Conservation (phyloP, 2,797 vertebrate species). For the Myotis pilosus region DNA sequence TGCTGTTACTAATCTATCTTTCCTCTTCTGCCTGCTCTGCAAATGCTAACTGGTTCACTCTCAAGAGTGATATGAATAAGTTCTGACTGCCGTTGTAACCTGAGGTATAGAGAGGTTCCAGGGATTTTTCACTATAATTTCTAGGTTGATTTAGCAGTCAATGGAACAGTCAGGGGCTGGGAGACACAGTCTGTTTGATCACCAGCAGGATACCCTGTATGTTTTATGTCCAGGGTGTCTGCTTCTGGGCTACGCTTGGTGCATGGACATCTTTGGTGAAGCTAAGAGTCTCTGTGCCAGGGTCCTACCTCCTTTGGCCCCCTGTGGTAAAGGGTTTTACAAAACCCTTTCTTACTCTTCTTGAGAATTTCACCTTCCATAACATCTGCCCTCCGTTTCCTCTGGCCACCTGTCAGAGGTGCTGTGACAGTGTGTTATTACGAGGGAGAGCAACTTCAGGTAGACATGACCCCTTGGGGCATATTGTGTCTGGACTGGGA, state of each 20-base stretch:
- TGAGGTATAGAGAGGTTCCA: not conserved
- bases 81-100: slow-evolving; percentile 20
- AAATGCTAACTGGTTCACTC: not conserved
- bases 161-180: not conserved
- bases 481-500: not conserved
- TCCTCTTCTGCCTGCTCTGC: not conserved
- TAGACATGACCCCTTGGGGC: not conserved
- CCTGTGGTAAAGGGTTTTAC: not conserved
- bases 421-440: not conserved
- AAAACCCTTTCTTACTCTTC: not conserved
- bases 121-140: not conserved
- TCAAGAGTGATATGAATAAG: not conserved
- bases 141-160: not conserved
- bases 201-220: not conserved
- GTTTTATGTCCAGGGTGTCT: not conserved
- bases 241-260: not conserved
- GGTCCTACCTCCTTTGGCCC: not conserved
- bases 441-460: not conserved
- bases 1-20: not conserved
- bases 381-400: not conserved
- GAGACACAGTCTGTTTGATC: not conserved
- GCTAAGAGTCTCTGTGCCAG: not conserved
- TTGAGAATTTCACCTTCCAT: not conserved
- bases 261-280: not conserved
- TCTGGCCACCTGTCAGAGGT: not conserved